Percentiles rank a stretch among this genome's conserved stretches.
Conservation (phyloP, 2,797 vertebrate species). For the Synaphobranchus kaupii region DNA sequence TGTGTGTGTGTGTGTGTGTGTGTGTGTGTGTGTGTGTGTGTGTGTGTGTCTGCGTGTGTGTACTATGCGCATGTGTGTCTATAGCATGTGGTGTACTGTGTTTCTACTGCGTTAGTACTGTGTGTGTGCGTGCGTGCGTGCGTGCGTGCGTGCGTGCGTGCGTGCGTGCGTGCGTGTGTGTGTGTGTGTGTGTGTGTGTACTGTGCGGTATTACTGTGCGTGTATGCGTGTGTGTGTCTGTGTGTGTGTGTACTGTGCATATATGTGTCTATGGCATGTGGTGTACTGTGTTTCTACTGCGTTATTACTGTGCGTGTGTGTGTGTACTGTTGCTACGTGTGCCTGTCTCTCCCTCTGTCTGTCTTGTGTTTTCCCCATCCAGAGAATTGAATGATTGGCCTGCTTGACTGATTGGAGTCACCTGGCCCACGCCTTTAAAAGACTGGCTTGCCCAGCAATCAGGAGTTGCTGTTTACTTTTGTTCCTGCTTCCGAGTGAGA, state of each 20-base stretch:
- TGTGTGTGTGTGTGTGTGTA: slow-evolving; percentile 22
- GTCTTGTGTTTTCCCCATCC: too few relatives aligned
- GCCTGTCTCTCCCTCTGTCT: too few relatives aligned
- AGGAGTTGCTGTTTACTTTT: too few relatives aligned
- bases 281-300: too few relatives aligned
- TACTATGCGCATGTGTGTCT: neutral
- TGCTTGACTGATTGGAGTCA: too few relatives aligned
- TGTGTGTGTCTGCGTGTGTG: neutral
- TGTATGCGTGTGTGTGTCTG: neutral
- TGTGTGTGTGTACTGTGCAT: neutral
- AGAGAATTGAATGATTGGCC: too few relatives aligned
- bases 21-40: neutral
- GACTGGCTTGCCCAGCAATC: too few relatives aligned
- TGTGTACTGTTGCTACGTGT: too few relatives aligned
- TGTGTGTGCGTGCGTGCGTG: neutral
- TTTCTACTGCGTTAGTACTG: neutral
- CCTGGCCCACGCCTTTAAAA: too few relatives aligned
- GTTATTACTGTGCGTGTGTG: too few relatives aligned
- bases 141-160: slow-evolving; percentile 38
- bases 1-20: neutral
- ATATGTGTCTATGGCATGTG: too few relatives aligned
- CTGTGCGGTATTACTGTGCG: neutral
- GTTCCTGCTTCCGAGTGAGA: too few relatives aligned
- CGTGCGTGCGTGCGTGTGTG: slow-evolving; percentile 4
- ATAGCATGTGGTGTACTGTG: neutral